Base-by-base conservation (phyloP, 1,140 invertebrate species). In the Sarcophaga bullata region DNA sequence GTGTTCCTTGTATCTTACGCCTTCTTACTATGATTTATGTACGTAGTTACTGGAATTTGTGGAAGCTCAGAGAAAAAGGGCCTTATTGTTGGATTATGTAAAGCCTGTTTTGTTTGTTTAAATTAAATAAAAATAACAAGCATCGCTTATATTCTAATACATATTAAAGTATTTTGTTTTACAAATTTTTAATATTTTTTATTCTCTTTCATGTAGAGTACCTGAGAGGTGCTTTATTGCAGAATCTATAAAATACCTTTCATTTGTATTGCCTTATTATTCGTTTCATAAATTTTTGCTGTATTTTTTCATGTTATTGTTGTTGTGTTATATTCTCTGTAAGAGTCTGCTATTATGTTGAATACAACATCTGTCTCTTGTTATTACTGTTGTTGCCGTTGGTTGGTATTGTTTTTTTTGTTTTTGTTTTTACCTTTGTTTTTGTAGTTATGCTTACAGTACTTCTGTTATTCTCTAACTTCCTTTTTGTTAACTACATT, bases 301-400 rank as follows among this genome's bases (percentile, higher is more conserved):
- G 15, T 13, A 13, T 58, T 15, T 54, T 52, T 58, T 48, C 6
- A 19, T 80, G 48, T 80, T 80, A n/a, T 80, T 1, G 19, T 25
- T 62, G 58, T 47, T 78, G 5, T 52, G 75, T 62, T 80, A 6
- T 80, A 13, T 19, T 80, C 8, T 8, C 78, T 80, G 49, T 58
- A 75, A 75, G 73, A 37, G 13, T 37, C 62, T 25, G 80, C 80
- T 46, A 62, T 80, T 62, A 50, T 68, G 58, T 80, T 80, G 13
- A n/a, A 50, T 37, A 17, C 54, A 80, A 58, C 80, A 80, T 80
- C 80, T 80, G 80, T 80, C 80, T 48, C 25, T 37, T 37, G 4
- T 78, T 78, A 1, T 25, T 9, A 4, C 19, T 68, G 62, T 68
- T 68, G 13, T 58, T 58, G 13, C 54, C n/a, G 13, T n/a, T 58